Evolutionary conservation across 2,888 invertebrate genomes (phyloP), one percentile per base, ranked within the genome.

Genomic region (Nowickia ferox): DNA sequence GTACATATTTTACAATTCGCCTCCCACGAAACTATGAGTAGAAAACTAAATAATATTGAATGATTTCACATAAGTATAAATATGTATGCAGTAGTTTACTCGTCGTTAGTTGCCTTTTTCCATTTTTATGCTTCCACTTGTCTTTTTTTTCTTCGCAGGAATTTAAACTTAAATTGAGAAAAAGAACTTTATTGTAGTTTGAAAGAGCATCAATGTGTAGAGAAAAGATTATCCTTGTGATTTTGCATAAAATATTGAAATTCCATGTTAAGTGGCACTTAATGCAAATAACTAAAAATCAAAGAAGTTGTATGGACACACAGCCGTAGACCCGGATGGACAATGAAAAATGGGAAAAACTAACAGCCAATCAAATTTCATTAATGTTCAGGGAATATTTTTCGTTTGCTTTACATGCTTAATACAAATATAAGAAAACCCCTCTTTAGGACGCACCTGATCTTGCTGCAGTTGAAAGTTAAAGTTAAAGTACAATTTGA

Each of bases 181-280:
- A 51, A 81, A 40, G 10, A 53, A 72, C 59, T 55, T 65, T 59
- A 57, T 51, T 53, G 51, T 77, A 68, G 2, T 78, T 74, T 77
- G 68, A 74, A 69, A 75, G 85, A 74, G 78, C 74, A 68, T 68
- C 65, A 80, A 81, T 84, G 59, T 69, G 87, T 86, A 87, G 88
- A 87, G 88, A 87, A 87, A 88, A 89, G 86, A 85, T 87, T 86
- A 87, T 87, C 87, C 86, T 84, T 86, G 84, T 86, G 90, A 89
- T 88, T 90, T 90, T 90, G 89, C 91, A 91, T 91, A 91, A 91
- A 90, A 90, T 91, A 91, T 91, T 90, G 91, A 89, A 90, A 91
- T 90, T 88, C 88, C 89, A 89, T 91, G 90, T 91, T 90, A 91
- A 91, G 90, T 91, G 91, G 88, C 88, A 90, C 90, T 91, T 90